Evolutionary conservation across 2,888 invertebrate genomes (phyloP).

Genomic region (Chymomyza caudatula): DNA sequence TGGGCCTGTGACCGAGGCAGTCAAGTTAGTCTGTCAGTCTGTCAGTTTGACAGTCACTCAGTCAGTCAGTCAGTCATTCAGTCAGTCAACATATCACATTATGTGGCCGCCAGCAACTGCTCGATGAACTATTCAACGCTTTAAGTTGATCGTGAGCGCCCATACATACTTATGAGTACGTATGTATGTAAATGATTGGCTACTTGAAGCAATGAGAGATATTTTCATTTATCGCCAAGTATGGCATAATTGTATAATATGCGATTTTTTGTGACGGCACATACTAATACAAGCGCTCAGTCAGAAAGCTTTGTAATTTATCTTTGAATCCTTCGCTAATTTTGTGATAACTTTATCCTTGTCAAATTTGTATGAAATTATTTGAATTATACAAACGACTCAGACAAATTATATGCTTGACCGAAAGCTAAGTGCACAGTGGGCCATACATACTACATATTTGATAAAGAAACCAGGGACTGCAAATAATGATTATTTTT

Average conservation of each 20-base stretch:
- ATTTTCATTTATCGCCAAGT: conserved; percentile 14
- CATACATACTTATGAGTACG: background rate
- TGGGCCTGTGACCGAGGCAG: background rate
- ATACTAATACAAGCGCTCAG: too few species aligned
- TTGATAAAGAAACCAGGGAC: background rate
- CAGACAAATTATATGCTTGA: background rate
- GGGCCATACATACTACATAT: too few species aligned
- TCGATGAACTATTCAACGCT: background rate
- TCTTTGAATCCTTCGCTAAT: background rate
- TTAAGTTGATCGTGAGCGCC: background rate
- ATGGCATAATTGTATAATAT: background rate
- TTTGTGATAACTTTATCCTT: background rate
- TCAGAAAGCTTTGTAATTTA: background rate
- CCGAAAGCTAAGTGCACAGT: background rate
- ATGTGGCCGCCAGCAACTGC: background rate
- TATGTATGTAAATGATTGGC: conserved; percentile 32
- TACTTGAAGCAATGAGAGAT: conserved; percentile 42
- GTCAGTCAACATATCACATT: background rate
- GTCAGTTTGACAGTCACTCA: background rate
- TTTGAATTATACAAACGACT: background rate
- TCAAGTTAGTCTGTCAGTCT: background rate
- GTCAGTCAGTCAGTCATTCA: background rate
- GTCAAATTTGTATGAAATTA: too few species aligned
- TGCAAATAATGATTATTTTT: too few species aligned
- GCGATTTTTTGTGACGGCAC: too few species aligned